A percentile compares a stretch with the other conserved stretches of the same genome.
phyloP scores from a whole-genome alignment of 2,113 vertebrate genomes.

The Mustela lutreola region DNA sequence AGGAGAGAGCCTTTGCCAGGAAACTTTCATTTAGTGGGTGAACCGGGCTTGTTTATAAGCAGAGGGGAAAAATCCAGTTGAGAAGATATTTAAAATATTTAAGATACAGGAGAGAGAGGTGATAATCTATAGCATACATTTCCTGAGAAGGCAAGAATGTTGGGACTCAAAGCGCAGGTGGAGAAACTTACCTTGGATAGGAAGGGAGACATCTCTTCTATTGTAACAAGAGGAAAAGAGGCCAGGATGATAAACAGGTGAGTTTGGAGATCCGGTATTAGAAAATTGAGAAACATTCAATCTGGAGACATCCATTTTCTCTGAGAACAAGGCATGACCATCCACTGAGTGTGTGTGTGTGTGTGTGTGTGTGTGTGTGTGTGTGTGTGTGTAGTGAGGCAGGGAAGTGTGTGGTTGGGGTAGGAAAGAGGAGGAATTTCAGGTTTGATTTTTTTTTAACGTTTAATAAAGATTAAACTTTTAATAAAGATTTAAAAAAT shows the following conservation, averaged over 20 bases:
- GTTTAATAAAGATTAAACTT: background rate
- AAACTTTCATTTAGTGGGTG: background rate
- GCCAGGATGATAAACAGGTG: background rate
- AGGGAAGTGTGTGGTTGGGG: background rate
- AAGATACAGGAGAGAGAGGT: background rate
- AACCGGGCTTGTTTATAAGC: slow-evolving; percentile 4
- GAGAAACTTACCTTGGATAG: background rate
- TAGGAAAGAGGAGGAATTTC: background rate
- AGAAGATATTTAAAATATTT: slow-evolving; percentile 44
- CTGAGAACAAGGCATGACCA: background rate
- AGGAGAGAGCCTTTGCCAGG: background rate
- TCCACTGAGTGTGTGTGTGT: background rate
- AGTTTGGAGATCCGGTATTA: background rate
- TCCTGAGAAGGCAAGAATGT: background rate
- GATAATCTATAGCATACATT: background rate
- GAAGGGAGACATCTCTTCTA: background rate
- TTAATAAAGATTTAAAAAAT: no score
- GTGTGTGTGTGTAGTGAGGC: background rate
- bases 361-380: background rate
- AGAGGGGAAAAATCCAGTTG: background rate
- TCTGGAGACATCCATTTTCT: background rate
- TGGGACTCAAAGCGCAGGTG: background rate
- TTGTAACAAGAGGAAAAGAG: background rate
- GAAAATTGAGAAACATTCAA: background rate
- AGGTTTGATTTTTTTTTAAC: background rate